These are phyloP conservation scores for Bathynomus jamesi DNA, from an alignment of 1,140 invertebrate species.

Conservation along the genomic window DNA sequence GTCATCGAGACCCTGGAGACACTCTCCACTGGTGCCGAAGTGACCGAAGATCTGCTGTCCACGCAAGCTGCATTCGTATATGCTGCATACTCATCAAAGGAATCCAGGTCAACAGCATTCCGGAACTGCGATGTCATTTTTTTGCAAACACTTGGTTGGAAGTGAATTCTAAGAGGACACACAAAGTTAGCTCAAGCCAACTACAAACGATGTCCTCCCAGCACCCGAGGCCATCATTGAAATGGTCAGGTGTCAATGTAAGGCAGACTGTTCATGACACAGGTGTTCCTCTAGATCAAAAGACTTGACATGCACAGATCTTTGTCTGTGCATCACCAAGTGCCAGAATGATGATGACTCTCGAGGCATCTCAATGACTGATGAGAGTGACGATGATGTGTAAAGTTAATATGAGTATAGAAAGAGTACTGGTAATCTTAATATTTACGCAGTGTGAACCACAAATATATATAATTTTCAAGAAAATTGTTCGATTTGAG, in stretches of 20 bases:
- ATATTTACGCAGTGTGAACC: too few species aligned
- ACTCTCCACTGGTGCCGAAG: slow-evolving; percentile 6
- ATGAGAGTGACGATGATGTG: background rate
- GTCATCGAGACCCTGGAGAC: background rate
- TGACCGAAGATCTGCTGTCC: slow-evolving; percentile 16
- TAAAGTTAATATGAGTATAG: too few species aligned
- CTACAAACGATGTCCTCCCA: background rate
- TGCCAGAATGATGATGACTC: background rate
- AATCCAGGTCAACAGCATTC: slow-evolving; percentile 24
- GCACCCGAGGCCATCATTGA: background rate
- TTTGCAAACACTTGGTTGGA: slow-evolving; percentile 24
- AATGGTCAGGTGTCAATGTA: background rate
- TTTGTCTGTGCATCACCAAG: background rate
- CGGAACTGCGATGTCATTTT: slow-evolving; percentile 19
- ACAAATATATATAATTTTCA: too few species aligned
- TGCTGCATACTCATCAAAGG: slow-evolving; percentile 15
- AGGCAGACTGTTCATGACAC: background rate
- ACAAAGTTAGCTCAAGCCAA: slow-evolving; percentile 6
- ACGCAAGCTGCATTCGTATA: slow-evolving; percentile 18
- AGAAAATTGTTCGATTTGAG: too few species aligned
- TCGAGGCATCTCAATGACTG: background rate
- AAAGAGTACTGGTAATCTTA: too few species aligned
- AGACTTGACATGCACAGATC: background rate
- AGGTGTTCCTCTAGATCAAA: background rate
- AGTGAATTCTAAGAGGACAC: slow-evolving; percentile 6